These are phyloP conservation scores for Alviniconcha marisindica DNA, from an alignment of 1,140 invertebrate species.

Conservation along the genomic window DNA sequence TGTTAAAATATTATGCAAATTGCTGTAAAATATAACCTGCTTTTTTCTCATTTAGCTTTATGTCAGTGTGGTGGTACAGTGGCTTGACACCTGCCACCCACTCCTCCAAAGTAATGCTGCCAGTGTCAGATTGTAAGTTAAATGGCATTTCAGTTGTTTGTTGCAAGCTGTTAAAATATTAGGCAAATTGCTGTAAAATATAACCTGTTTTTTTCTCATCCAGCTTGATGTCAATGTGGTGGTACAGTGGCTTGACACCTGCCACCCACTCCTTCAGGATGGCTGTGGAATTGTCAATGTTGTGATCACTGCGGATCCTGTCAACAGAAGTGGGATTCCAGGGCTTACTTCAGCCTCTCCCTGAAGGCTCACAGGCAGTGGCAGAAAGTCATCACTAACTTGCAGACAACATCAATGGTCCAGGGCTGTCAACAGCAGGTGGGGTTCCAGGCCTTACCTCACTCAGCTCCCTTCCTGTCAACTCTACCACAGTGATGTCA, in stretches of 20 bases:
- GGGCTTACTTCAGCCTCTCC: too few relatives aligned
- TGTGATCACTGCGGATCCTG: conserved; percentile 93
- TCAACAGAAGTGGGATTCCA: too few relatives aligned
- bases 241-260: conserved; percentile 82
- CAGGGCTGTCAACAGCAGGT: too few relatives aligned
- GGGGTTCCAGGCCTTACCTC: too few relatives aligned
- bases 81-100: conserved; percentile 83
- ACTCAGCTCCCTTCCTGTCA: too few relatives aligned
- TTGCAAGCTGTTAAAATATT: background rate
- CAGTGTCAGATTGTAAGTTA: background rate
- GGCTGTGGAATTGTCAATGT: conserved; percentile 72
- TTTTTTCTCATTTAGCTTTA: conserved; percentile 79
- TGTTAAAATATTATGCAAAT: too few relatives aligned
- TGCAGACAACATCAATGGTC: too few relatives aligned
- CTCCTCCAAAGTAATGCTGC: too few relatives aligned
- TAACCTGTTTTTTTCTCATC: conserved; percentile 77
- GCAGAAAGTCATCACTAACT: too few relatives aligned
- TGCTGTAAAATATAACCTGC: conserved; percentile 64
- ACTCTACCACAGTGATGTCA: too few relatives aligned
- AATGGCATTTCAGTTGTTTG: background rate
- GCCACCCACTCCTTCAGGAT: conserved; percentile 87
- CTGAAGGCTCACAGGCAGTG: too few relatives aligned
- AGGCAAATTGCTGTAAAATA: background rate
- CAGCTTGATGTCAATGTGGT: conserved; percentile 82
- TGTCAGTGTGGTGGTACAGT: conserved; percentile 86